Conservation (phyloP, 1,140 invertebrate genomes). For the Heliothis subflexa region DNA sequence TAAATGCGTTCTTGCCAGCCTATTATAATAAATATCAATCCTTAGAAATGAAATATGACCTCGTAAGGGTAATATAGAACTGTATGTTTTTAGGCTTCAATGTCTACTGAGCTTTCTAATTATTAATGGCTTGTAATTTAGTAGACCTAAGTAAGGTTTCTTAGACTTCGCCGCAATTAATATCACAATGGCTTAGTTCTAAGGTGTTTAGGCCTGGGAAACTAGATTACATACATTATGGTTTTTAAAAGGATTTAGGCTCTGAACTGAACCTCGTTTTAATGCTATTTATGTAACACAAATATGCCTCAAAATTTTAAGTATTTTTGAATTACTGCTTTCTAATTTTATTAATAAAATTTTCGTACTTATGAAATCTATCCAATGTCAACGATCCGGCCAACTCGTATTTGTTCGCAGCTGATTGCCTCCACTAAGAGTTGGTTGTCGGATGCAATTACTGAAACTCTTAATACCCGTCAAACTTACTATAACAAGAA, state of each 20-base stretch:
- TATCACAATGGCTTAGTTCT: not conserved
- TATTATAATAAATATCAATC: conserved; percentile 18
- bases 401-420: not conserved
- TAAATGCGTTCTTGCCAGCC: conserved; percentile 2
- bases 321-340: no score
- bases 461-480: conserved; percentile 26
- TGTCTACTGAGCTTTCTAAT: not conserved
- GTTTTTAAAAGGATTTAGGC: no score
- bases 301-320: no score
- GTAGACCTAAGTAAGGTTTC: conserved; percentile 1
- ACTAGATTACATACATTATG: no score
- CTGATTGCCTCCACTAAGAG: conserved; percentile 49
- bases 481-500: conserved; percentile 52
- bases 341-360: no score
- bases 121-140: conserved; percentile 9
- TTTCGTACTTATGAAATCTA: no score
- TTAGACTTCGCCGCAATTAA: not conserved
- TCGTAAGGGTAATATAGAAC: not conserved
- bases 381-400: no score
- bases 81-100: not conserved
- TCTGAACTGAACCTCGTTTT: no score
- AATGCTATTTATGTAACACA: no score
- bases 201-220: no score
- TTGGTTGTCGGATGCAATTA: conserved; percentile 49
- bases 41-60: conserved; percentile 6